Percentiles rank a stretch among this genome's conserved stretches.
Conservation (phyloP, 2,888 invertebrate species). For the Deroplatys truncata region DNA sequence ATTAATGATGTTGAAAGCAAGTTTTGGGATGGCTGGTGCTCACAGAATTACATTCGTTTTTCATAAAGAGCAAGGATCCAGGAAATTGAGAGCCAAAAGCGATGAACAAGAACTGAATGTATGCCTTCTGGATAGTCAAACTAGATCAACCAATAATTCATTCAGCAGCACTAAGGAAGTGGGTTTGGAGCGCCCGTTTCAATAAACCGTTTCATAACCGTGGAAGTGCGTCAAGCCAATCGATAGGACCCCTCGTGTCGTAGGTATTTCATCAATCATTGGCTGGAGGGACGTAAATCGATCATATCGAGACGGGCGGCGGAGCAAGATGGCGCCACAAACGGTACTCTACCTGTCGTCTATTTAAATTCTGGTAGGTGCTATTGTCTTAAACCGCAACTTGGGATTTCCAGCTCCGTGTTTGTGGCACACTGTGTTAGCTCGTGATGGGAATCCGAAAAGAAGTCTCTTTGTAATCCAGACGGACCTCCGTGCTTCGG, state of each 20-base stretch:
- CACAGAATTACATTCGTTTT: too few species aligned
- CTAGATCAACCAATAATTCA: not conserved
- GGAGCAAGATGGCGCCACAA: not conserved
- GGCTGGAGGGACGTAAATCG: not conserved
- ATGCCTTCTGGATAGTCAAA: too few species aligned
- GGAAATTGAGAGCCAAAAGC: too few species aligned
- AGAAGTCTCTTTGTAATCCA: not conserved
- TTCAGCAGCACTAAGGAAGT: not conserved
- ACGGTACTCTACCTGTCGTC: not conserved
- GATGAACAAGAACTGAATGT: too few species aligned
- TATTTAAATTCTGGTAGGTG: not conserved
- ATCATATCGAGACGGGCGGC: not conserved
- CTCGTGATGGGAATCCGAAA: not conserved
- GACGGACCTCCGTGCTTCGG: not conserved
- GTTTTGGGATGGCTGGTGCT: too few species aligned
- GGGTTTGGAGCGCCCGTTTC: not conserved
- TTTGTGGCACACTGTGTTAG: not conserved
- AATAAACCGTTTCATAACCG: not conserved
- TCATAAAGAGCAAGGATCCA: too few species aligned
- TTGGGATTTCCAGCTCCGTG: not conserved
- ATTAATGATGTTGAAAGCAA: too few species aligned
- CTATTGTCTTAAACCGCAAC: not conserved
- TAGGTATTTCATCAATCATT: not conserved
- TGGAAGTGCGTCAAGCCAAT: not conserved
- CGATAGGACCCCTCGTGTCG: not conserved